Conservation (phyloP, 2,797 vertebrate genomes). For the Tolypeutes matacus region DNA sequence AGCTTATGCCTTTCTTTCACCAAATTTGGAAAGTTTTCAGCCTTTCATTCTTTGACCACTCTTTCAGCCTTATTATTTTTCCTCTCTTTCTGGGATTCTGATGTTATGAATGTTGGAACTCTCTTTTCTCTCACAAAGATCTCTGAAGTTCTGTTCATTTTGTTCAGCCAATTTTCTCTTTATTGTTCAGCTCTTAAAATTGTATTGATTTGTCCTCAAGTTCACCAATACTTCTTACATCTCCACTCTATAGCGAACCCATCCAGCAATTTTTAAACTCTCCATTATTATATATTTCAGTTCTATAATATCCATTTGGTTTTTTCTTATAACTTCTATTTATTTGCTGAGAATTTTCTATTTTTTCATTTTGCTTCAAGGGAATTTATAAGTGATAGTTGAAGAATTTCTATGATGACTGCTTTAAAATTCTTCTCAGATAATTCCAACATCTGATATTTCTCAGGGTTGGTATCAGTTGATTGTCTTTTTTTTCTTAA, state of each 20-base stretch:
- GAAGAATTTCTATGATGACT: background rate
- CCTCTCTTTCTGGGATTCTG: background rate
- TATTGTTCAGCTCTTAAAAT: background rate
- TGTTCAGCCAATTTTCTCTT: background rate
- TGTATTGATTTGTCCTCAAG: background rate
- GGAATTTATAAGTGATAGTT: background rate
- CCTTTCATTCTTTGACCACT: background rate
- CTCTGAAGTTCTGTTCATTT: background rate
- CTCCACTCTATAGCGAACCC: background rate
- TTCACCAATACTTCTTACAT: background rate
- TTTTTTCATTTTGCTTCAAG: background rate
- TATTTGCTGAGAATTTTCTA: background rate
- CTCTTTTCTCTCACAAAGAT: background rate
- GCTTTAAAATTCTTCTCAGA: constrained; percentile 25
- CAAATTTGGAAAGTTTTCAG: background rate
- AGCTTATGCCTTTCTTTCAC: background rate
- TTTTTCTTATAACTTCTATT: background rate
- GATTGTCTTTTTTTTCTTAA: background rate
- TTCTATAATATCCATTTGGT: background rate
- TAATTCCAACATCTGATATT: background rate
- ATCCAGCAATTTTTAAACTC: background rate
- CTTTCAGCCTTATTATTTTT: background rate
- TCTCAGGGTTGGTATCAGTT: background rate
- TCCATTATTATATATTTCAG: background rate
- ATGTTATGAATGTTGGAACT: background rate